Percentiles rank a stretch among this genome's conserved stretches.
Evolutionary conservation across 2,888 invertebrate genomes (phyloP).

Genomic region (Drosophila infuscata): DNA sequence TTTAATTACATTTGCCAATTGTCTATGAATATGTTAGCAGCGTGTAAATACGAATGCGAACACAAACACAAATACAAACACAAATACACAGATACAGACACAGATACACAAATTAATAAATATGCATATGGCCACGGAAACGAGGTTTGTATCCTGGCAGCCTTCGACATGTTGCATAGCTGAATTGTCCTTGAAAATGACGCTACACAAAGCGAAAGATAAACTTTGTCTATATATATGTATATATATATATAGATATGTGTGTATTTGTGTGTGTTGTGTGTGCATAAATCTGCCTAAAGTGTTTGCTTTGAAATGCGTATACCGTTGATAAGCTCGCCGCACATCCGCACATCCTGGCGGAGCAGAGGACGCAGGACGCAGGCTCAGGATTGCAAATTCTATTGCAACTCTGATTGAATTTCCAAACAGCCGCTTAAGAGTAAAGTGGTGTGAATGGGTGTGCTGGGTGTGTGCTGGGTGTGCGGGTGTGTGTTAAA

Average conservation of each 20-base stretch:
- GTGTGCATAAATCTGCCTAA: slow-evolving; percentile 69
- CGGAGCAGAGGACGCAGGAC: slow-evolving; percentile 9
- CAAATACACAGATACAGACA: slow-evolving; percentile 18
- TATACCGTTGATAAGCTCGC: slow-evolving; percentile 70
- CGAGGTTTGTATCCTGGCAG: slow-evolving; percentile 26
- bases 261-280: slow-evolving; percentile 15
- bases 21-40: slow-evolving; percentile 82
- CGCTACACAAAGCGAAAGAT: slow-evolving; percentile 57
- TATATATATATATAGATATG: not conserved
- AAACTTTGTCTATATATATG: slow-evolving; percentile 52
- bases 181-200: slow-evolving; percentile 70
- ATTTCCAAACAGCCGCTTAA: slow-evolving; percentile 66
- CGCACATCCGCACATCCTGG: slow-evolving; percentile 43
- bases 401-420: slow-evolving; percentile 65
- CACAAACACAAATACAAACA: slow-evolving; percentile 9
- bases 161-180: slow-evolving; percentile 24
- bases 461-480: not conserved
- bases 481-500: not conserved
- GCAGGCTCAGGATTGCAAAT: slow-evolving; percentile 15
- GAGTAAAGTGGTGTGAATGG: not conserved
- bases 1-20: slow-evolving; percentile 54
- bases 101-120: slow-evolving; percentile 76
- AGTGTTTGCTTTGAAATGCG: slow-evolving; percentile 80
- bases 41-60: slow-evolving; percentile 68
- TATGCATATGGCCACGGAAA: slow-evolving; percentile 57